Conservation (phyloP, 1,140 invertebrate species). For the Sitophilus oryzae region DNA sequence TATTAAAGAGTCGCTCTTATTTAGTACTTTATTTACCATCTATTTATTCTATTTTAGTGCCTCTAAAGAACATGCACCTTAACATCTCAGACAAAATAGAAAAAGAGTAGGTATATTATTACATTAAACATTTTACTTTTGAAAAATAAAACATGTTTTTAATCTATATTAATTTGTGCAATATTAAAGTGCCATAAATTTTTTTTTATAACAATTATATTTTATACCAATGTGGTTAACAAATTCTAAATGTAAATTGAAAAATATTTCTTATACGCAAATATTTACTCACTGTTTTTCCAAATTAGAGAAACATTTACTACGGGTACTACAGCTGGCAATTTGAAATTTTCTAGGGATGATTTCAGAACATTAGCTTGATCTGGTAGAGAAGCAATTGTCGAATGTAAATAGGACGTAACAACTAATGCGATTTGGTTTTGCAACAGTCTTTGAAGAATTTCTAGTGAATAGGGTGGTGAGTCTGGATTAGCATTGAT, state of each 20-base stretch:
- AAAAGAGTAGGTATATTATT: too few relatives aligned
- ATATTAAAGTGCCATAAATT: too few relatives aligned
- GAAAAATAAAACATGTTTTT: too few relatives aligned
- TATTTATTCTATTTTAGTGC: too few relatives aligned
- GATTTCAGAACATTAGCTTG: slow-evolving; percentile 36
- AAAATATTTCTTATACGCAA: neutral
- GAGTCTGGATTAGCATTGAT: slow-evolving; percentile 59
- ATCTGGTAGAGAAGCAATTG: slow-evolving; percentile 46
- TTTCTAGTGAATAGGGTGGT: slow-evolving; percentile 62
- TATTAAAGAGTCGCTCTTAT: too few relatives aligned
- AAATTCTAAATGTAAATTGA: neutral
- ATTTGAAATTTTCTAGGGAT: slow-evolving; percentile 32
- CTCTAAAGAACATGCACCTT: too few relatives aligned
- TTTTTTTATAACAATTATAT: too few relatives aligned
- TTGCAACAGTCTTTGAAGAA: slow-evolving; percentile 52
- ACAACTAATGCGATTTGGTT: slow-evolving; percentile 46
- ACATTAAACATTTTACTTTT: too few relatives aligned
- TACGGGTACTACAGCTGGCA: slow-evolving; percentile 36
- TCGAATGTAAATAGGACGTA: slow-evolving; percentile 60
- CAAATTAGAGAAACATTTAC: slow-evolving; percentile 66
- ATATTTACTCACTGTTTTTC: slow-evolving; percentile 61
- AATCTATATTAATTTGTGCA: too few relatives aligned
- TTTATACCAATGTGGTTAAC: too few relatives aligned
- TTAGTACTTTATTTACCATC: too few relatives aligned
- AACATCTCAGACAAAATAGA: too few relatives aligned